Evolutionary conservation across 2,888 invertebrate species (phyloP).

Genomic region (Patella pellucida): DNA sequence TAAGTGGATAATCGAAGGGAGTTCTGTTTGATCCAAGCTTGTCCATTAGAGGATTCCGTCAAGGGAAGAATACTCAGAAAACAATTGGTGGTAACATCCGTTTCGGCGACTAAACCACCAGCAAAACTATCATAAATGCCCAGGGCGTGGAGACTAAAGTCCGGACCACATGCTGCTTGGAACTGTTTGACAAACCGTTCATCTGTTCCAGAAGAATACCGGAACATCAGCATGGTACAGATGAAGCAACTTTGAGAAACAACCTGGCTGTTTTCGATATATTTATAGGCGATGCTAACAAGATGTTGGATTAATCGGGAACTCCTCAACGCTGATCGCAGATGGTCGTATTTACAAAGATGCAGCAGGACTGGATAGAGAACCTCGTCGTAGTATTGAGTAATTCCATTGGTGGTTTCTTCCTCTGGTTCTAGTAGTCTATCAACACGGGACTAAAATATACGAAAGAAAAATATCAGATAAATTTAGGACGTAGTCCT

Average conservation of each 20-base stretch:
- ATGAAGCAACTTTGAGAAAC: slow-evolving; percentile 35
- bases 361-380: slow-evolving; percentile 37
- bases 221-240: slow-evolving; percentile 43
- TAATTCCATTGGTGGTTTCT: slow-evolving; percentile 28
- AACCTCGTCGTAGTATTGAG: slow-evolving; percentile 26
- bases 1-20: slow-evolving; percentile 27
- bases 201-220: slow-evolving; percentile 39
- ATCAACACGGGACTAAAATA: not conserved
- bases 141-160: slow-evolving; percentile 43
- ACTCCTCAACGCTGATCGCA: slow-evolving; percentile 39
- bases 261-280: slow-evolving; percentile 30
- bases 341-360: slow-evolving; percentile 31
- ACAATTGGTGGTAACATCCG: slow-evolving; percentile 33
- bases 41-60: slow-evolving; percentile 44
- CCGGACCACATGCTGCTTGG: slow-evolving; percentile 46
- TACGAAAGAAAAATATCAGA: too few species aligned
- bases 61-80: slow-evolving; percentile 54
- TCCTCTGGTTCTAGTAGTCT: slow-evolving; percentile 30
- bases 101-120: slow-evolving; percentile 1
- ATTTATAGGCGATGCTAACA: slow-evolving; percentile 35
- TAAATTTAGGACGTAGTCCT: too few species aligned
- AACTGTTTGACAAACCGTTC: slow-evolving; percentile 50
- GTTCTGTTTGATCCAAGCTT: slow-evolving; percentile 54
- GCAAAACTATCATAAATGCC: slow-evolving; percentile 35
- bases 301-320: slow-evolving; percentile 41